Conservation (phyloP, 2,797 vertebrate genomes). For the Pseudomugil gertrudae region DNA sequence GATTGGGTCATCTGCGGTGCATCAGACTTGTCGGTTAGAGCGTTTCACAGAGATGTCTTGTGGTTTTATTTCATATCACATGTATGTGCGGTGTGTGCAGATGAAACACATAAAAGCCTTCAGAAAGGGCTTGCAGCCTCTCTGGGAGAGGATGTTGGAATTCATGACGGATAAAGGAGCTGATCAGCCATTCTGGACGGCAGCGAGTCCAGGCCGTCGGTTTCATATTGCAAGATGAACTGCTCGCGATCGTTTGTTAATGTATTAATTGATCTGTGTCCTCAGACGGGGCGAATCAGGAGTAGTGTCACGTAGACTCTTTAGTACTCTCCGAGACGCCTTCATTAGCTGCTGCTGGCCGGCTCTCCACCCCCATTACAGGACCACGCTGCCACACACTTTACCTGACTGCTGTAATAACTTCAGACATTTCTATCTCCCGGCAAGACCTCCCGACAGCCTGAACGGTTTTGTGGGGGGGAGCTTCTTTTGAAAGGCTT, state of each 20-base stretch:
- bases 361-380: slow-evolving; percentile 63
- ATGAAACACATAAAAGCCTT: slow-evolving; percentile 27
- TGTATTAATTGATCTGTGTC: slow-evolving; percentile 81
- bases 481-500: slow-evolving; percentile 51
- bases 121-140: slow-evolving; percentile 27
- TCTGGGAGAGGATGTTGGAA: slow-evolving; percentile 41
- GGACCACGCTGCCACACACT: slow-evolving; percentile 56
- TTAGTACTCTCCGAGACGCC: slow-evolving; percentile 70
- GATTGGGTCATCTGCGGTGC: slow-evolving; percentile 28
- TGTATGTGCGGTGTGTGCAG: slow-evolving; percentile 25
- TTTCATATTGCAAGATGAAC: slow-evolving; percentile 73
- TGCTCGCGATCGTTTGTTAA: slow-evolving; percentile 73
- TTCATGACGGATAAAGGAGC: slow-evolving; percentile 31
- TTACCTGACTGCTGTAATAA: slow-evolving; percentile 74
- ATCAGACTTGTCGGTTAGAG: slow-evolving; percentile 35
- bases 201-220: slow-evolving; percentile 51
- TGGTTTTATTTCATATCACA: slow-evolving; percentile 8
- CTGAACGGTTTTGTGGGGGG: slow-evolving; percentile 56
- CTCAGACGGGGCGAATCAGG: slow-evolving; percentile 68
- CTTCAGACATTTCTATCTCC: slow-evolving; percentile 73
- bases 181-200: slow-evolving; percentile 57
- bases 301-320: slow-evolving; percentile 73
- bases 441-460: slow-evolving; percentile 57
- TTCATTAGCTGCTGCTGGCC: slow-evolving; percentile 72
- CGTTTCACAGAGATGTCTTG: slow-evolving; percentile 4